Evolutionary conservation across 2,888 invertebrate species (phyloP).

Genomic region (Rhorus exstirpatorius): DNA sequence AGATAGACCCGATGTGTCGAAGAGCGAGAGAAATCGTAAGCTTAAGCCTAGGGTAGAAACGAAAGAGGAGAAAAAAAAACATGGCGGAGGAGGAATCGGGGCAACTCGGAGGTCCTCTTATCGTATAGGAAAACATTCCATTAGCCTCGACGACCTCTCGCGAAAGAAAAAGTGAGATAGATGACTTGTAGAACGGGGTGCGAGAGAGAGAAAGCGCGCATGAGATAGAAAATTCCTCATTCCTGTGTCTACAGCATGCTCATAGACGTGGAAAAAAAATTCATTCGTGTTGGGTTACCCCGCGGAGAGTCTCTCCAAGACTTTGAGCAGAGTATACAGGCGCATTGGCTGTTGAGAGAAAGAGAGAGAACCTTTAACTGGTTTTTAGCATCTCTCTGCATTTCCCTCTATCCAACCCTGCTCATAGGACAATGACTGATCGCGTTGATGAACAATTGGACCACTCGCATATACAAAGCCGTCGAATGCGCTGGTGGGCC

Average conservation of each 20-base stretch:
- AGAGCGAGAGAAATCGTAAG: background rate
- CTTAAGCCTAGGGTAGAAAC: background rate
- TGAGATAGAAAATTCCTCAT: conserved; percentile 14
- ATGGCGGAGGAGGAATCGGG: conserved; percentile 21
- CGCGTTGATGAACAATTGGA: conserved; percentile 22
- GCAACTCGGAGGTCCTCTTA: conserved; percentile 52
- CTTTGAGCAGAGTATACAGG: background rate
- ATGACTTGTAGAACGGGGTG: background rate
- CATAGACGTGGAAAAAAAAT: background rate
- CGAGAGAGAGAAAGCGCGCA: background rate
- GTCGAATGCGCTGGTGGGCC: conserved; percentile 46
- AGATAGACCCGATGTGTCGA: background rate
- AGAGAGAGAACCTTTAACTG: background rate
- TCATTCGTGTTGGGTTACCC: background rate
- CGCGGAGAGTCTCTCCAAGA: too few species aligned
- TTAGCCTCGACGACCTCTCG: conserved; percentile 58
- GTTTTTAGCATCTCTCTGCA: background rate
- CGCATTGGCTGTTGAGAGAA: conserved; percentile 1
- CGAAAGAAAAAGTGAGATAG: conserved; percentile 43
- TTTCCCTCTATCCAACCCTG: background rate
- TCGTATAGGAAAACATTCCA: conserved; percentile 63
- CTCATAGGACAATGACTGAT: conserved; percentile 23
- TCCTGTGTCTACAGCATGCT: background rate
- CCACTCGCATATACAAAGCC: conserved; percentile 29
- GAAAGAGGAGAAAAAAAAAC: conserved; percentile 14